These are phyloP conservation scores for Limonius californicus DNA, from an alignment of 1,140 invertebrate genomes.

Conservation along the genomic window DNA sequence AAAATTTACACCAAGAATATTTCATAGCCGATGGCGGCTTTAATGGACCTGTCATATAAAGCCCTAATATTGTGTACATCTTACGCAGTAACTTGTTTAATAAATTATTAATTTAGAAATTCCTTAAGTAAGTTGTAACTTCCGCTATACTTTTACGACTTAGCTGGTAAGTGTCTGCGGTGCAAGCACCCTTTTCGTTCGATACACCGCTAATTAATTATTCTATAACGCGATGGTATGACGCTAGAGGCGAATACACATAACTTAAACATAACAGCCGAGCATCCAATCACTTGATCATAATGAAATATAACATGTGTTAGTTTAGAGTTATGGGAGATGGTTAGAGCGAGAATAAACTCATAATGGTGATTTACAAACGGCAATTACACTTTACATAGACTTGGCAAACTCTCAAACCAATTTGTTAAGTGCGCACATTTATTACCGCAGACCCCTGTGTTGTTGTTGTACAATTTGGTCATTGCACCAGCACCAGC, in stretches of 20 bases:
- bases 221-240: not conserved
- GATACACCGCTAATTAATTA: not conserved
- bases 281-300: not conserved
- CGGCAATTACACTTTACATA: not conserved
- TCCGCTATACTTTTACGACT: too few relatives aligned
- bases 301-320: not conserved
- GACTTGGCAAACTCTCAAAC: constrained; percentile 1
- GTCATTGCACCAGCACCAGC: not conserved
- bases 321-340: not conserved
- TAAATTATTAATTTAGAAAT: too few relatives aligned
- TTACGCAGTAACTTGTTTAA: too few relatives aligned
- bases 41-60: too few relatives aligned
- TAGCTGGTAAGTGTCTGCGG: too few relatives aligned
- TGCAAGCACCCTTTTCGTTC: too few relatives aligned
- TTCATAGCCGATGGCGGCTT: too few relatives aligned
- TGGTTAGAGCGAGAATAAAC: not conserved
- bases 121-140: too few relatives aligned
- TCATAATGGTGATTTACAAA: not conserved
- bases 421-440: not conserved
- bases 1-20: too few relatives aligned
- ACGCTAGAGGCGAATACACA: not conserved
- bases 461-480: not conserved
- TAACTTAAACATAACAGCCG: not conserved
- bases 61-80: too few relatives aligned
- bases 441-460: not conserved